Evolutionary conservation across 1,140 invertebrate species (phyloP).

Genomic region (Drosophila triauraria): DNA sequence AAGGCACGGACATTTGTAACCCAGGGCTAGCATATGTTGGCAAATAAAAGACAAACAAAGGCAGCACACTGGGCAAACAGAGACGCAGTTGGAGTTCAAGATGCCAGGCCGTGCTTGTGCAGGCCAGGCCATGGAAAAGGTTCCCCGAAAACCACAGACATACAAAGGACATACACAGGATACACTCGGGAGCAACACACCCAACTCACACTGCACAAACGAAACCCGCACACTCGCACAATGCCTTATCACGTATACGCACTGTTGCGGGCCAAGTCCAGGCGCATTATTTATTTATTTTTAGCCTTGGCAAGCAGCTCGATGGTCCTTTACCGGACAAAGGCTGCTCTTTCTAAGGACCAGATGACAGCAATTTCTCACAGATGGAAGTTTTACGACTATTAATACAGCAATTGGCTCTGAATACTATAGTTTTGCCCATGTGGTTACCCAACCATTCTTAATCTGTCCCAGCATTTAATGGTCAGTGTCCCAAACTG

Average conservation of each 20-base stretch:
- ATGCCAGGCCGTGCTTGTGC: conserved; percentile 14
- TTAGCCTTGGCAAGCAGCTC: conserved; percentile 45
- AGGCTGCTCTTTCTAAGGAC: conserved; percentile 18
- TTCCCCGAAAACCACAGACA: conserved; percentile 43
- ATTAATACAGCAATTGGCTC: conserved; percentile 27
- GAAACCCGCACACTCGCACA: conserved; percentile 17
- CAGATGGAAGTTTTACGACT: conserved; percentile 39
- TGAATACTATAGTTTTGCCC: conserved; percentile 13
- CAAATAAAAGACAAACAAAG: conserved; percentile 80
- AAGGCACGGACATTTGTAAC: conserved; percentile 74
- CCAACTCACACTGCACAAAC: conserved; percentile 7
- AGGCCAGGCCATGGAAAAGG: background rate
- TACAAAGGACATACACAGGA: conserved; percentile 15
- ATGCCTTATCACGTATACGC: conserved; percentile 74
- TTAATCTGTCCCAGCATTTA: conserved; percentile 5
- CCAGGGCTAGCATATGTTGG: conserved; percentile 78
- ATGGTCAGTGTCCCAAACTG: conserved; percentile 1
- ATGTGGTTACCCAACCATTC: conserved; percentile 9
- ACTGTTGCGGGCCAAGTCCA: conserved; percentile 46
- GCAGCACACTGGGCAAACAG: conserved; percentile 53
- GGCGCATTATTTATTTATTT: conserved; percentile 65
- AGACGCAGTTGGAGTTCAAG: conserved; percentile 45
- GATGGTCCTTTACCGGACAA: conserved; percentile 34
- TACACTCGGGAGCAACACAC: conserved; percentile 5
- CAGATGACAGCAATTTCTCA: conserved; percentile 46